Evolutionary conservation across 2,888 invertebrate genomes (phyloP), one percentile per base, ranked within the genome.

Genomic region (Horisme vitalbata): DNA sequence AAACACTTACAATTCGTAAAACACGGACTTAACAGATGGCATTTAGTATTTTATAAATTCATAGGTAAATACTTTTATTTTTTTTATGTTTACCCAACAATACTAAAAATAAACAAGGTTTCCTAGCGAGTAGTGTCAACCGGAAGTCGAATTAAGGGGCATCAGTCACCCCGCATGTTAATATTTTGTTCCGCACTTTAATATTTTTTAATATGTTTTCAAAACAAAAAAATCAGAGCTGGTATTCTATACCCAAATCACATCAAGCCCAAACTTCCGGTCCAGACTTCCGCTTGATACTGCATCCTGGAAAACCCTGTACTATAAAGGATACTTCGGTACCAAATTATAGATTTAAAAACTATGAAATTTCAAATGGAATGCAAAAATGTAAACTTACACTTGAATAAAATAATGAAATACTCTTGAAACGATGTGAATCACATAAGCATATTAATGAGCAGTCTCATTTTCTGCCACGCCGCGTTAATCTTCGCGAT

Each of bases 1-100:
- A 55, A 54, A 57, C 52, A 49, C 45, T 55, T 54, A 58, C 50
- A 53, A 55, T 55, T 55, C 57, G 52, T 43, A 48, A 41, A 49
- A 50, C 26, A 27, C 31, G 30, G 39, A 28, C 34, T 28, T 33
- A 28, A 30, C 26, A 35, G 39, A 32, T 37, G 34, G 21, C 52
- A 38, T 60, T 14, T 21, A 55, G 53, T 54, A n/a, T 34, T 50
- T 48, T 41, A 44, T 55, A 59, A 59, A 49, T 46, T 35, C 54
- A 37, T 44, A 44, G 13, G 28, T 37, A 18, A 36, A 47, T 45
- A 41, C 18, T 14, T 37, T 32, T 35, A 35, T 45, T 30, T 24
- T 34, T 33, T 12, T 9, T 28, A 32, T 10, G 10, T 27, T 38
- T 45, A 34, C 33, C 27, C n/a, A n/a, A n/a, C n/a, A n/a, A n/a